phyloP scores from a whole-genome alignment of 1,140 invertebrate species.

The Samia ricini region DNA sequence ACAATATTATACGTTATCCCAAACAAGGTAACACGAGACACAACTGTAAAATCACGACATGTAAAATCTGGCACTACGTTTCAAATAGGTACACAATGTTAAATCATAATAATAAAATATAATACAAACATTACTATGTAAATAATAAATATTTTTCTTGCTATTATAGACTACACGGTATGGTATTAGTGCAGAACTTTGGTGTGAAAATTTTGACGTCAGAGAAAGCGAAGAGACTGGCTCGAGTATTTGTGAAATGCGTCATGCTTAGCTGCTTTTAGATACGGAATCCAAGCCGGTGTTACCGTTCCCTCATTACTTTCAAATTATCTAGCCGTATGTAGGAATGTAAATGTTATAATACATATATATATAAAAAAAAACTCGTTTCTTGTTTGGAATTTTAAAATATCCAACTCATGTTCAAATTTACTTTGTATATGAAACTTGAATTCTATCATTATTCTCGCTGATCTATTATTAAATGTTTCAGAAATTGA shows the following conservation, averaged over 20 bases:
- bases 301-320: constrained; percentile 10
- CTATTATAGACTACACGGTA: not conserved
- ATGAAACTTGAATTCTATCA: not conserved
- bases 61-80: not conserved
- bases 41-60: not conserved
- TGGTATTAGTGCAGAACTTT: not conserved
- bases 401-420: not conserved
- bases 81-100: not conserved
- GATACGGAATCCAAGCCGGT: constrained; percentile 11
- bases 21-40: not conserved
- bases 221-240: constrained; percentile 23
- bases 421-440: not conserved
- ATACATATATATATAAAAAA: not conserved
- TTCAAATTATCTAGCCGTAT: not conserved
- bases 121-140: not conserved
- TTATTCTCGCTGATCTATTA: too few species aligned
- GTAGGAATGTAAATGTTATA: not conserved
- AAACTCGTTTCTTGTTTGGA: not conserved
- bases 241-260: constrained; percentile 20
- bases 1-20: not conserved
- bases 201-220: constrained; percentile 19
- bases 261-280: constrained; percentile 18
- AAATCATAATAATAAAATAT: not conserved
- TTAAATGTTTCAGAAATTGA: too few species aligned
- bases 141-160: not conserved